phyloP scores from a whole-genome alignment of 2,888 invertebrate species.

The Flabesymbios commensalis region DNA sequence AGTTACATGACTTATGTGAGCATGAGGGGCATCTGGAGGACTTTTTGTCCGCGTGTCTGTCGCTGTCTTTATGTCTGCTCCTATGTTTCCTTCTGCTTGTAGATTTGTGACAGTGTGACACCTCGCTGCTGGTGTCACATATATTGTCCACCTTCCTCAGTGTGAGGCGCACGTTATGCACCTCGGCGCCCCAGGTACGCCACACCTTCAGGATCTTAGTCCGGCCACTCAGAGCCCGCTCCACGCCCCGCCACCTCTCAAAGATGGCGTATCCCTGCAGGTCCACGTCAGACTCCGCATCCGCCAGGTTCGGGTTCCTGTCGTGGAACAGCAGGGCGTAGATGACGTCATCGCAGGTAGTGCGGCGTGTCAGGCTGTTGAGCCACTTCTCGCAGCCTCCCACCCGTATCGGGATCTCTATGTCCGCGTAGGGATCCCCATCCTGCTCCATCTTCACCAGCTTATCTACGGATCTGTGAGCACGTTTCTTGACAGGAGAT shows the following conservation, averaged over 20 bases:
- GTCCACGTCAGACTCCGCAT: conserved; percentile 78
- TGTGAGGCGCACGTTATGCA: conserved; percentile 66
- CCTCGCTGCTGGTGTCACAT: conserved; percentile 5
- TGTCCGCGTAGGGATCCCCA: too few relatives aligned
- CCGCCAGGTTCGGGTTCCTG: conserved; percentile 72
- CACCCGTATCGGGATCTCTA: conserved; percentile 68
- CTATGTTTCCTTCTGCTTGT: neutral
- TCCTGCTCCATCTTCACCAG: too few relatives aligned
- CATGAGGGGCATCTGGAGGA: too few relatives aligned
- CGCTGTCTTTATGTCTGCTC: too few relatives aligned
- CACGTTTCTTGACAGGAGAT: too few relatives aligned
- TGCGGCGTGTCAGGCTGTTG: conserved; percentile 75
- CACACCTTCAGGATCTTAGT: conserved; percentile 75
- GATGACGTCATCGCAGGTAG: conserved; percentile 80
- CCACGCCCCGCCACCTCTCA: conserved; percentile 71
- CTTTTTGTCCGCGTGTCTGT: too few relatives aligned
- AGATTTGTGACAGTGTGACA: neutral
- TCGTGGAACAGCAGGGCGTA: conserved; percentile 69
- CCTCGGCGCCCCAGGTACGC: conserved; percentile 78
- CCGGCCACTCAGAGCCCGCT: conserved; percentile 71
- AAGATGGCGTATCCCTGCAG: conserved; percentile 66
- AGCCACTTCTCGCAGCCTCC: conserved; percentile 80
- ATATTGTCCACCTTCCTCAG: conserved; percentile 42
- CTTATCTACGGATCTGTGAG: too few relatives aligned
- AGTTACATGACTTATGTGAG: too few relatives aligned